phyloP scores from a whole-genome alignment of 1,140 invertebrate species.

The Anagrus nilaparvatae region DNA sequence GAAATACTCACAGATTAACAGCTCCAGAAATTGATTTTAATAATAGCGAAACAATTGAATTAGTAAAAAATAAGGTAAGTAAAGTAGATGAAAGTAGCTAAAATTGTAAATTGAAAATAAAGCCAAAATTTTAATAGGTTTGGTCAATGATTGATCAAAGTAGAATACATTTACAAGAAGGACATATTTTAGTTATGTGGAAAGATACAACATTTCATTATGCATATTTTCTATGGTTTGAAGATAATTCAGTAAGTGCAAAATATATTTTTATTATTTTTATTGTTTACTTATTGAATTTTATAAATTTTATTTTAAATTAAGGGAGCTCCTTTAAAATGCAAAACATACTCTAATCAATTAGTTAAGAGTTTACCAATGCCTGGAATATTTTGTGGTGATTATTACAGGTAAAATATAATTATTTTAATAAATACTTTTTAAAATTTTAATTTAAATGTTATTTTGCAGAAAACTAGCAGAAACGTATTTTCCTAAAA shows the following conservation, averaged over 20 bases:
- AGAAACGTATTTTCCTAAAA: slow-evolving; percentile 63
- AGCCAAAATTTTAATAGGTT: slow-evolving; percentile 43
- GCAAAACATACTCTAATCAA: slow-evolving; percentile 49
- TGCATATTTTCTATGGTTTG: slow-evolving; percentile 77
- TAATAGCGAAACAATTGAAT: slow-evolving; percentile 45
- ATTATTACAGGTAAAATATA: slow-evolving; percentile 58
- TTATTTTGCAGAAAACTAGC: slow-evolving; percentile 52
- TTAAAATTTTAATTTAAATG: neutral
- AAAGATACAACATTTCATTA: slow-evolving; percentile 71
- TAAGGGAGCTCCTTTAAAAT: slow-evolving; percentile 60
- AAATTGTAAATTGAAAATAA: slow-evolving; percentile 7
- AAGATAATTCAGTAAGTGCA: slow-evolving; percentile 53
- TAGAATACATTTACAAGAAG: slow-evolving; percentile 59
- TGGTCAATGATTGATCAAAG: slow-evolving; percentile 65
- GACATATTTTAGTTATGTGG: slow-evolving; percentile 70
- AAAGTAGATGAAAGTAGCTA: slow-evolving; percentile 7
- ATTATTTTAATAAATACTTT: neutral
- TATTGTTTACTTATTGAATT: slow-evolving; percentile 8
- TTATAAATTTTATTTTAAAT: slow-evolving; percentile 18
- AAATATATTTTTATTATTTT: slow-evolving; percentile 13
- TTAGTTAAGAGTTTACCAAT: slow-evolving; percentile 49
- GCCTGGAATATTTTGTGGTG: slow-evolving; percentile 61
- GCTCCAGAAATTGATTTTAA: slow-evolving; percentile 63
- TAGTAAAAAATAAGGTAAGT: slow-evolving; percentile 53
- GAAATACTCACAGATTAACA: slow-evolving; percentile 61